Conservation (phyloP, 1,140 invertebrate genomes). For the Achroia grisella region DNA sequence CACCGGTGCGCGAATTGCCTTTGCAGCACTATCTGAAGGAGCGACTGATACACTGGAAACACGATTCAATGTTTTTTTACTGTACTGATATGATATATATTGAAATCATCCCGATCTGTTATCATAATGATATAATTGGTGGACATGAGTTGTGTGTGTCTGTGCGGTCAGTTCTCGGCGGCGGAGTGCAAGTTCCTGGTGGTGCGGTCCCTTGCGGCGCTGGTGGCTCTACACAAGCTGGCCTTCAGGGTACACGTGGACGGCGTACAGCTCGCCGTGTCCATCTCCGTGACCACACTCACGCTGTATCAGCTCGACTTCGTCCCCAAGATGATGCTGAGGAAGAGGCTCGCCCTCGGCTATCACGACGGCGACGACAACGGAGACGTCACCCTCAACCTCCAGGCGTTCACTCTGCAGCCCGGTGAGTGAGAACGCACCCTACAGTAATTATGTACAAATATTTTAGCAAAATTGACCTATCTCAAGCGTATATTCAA, state of each 20-base stretch:
- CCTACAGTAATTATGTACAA: too few species aligned
- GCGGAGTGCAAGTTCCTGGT: constrained; percentile 46
- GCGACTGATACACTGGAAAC: too few species aligned
- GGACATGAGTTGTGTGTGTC: background rate
- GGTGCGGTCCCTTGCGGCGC: constrained; percentile 20
- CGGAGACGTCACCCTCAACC: constrained; percentile 18
- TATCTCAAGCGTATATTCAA: too few species aligned
- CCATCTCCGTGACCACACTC: constrained; percentile 18
- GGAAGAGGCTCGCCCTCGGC: constrained; percentile 16
- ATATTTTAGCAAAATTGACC: too few species aligned
- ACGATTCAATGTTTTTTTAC: background rate
- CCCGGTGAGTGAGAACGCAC: too few species aligned
- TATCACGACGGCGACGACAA: constrained; percentile 12
- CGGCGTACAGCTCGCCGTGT: constrained; percentile 26
- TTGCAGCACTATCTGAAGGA: too few species aligned
- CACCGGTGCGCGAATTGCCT: too few species aligned
- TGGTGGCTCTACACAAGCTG: constrained; percentile 32
- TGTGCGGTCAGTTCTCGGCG: constrained; percentile 21
- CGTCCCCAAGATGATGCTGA: constrained; percentile 28
- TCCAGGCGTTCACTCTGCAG: constrained; percentile 31
- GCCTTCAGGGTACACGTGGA: constrained; percentile 29
- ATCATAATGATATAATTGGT: background rate
- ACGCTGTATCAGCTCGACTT: constrained; percentile 27
- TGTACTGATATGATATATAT: background rate
- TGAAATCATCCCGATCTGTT: background rate